These are phyloP conservation scores for Nipponia nippon DNA, from an alignment of 2,113 vertebrate genomes.

Conservation along the genomic window DNA sequence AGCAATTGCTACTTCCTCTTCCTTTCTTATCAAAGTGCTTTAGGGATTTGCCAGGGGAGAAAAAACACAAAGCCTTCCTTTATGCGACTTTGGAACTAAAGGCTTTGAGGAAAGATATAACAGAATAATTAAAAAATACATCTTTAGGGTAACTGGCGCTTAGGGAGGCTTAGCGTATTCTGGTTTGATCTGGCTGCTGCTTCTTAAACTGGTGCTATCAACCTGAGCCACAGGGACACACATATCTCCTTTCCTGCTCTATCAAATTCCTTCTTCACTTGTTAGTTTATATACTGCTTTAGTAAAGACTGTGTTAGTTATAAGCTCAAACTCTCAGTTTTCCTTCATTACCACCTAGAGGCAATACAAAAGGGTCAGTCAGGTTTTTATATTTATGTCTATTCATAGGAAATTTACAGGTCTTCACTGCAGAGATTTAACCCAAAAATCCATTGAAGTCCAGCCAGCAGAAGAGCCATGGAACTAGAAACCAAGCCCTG, in stretches of 20 bases:
- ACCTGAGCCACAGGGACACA: background rate
- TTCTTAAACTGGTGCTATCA: background rate
- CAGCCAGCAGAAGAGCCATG: background rate
- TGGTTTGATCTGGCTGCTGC: background rate
- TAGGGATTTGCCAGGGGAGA: background rate
- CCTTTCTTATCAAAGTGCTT: background rate
- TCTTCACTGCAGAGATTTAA: background rate
- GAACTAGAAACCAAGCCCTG: background rate
- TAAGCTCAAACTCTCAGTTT: background rate
- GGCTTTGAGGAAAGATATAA: slow-evolving; percentile 34
- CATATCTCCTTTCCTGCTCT: background rate
- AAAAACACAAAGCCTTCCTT: slow-evolving; percentile 31
- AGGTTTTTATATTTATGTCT: background rate
- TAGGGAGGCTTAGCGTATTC: background rate
- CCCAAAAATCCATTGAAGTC: background rate
- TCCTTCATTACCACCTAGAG: background rate
- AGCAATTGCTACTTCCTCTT: slow-evolving; percentile 20
- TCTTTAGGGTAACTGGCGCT: background rate
- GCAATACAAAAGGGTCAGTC: background rate
- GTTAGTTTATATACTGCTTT: background rate
- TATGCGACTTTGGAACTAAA: background rate
- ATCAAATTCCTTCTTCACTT: background rate
- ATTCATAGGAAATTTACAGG: background rate
- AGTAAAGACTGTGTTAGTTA: background rate
- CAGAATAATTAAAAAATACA: background rate